Evolutionary conservation across 2,888 invertebrate species (phyloP).

Genomic region (Oasisia sp.): DNA sequence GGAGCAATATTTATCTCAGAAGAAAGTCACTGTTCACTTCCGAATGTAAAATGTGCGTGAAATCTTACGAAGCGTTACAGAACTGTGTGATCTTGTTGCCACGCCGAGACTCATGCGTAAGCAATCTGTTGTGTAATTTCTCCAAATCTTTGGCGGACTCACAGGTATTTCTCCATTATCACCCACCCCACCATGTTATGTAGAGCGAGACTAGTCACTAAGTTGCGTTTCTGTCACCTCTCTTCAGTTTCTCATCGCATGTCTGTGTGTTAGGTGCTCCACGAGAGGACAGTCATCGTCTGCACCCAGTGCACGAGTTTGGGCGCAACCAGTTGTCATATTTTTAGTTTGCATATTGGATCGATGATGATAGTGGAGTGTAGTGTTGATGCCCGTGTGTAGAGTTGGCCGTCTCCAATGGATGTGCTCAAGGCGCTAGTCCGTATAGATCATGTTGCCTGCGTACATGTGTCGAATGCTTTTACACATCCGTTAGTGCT

Average conservation of each 20-base stretch:
- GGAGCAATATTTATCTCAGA: too few species aligned
- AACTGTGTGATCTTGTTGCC: background rate
- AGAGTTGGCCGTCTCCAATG: background rate
- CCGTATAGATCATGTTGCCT: background rate
- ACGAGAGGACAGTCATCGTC: background rate
- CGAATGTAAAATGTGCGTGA: background rate
- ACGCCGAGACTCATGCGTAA: background rate
- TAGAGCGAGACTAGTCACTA: background rate
- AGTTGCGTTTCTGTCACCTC: constrained; percentile 11
- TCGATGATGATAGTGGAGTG: background rate
- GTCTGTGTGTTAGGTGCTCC: background rate
- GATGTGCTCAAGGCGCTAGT: constrained; percentile 10
- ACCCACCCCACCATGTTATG: background rate
- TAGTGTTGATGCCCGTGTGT: background rate
- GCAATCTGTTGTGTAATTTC: constrained; percentile 9
- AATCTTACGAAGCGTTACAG: background rate
- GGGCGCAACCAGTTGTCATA: background rate
- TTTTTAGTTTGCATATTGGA: constrained; percentile 6
- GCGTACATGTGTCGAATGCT: background rate
- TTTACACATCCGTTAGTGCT: background rate
- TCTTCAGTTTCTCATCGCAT: constrained; percentile 1
- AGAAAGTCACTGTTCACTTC: background rate
- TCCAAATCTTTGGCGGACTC: constrained; percentile 13
- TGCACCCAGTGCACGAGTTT: background rate
- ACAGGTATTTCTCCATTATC: constrained; percentile 13